Conservation (phyloP, 2,797 vertebrate species). For the Pelobates cultripes region DNA sequence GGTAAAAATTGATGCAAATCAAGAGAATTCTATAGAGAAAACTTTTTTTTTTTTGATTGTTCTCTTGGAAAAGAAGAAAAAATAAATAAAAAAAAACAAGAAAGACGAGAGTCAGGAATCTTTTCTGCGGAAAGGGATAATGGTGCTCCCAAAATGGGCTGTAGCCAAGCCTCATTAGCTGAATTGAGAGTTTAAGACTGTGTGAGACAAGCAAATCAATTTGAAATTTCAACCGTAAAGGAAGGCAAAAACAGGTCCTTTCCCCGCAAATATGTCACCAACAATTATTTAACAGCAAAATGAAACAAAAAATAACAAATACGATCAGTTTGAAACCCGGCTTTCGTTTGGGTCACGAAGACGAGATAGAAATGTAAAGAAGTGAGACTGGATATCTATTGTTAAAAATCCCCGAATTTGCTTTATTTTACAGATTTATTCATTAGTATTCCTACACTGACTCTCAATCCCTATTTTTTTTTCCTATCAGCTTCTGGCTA, state of each 20-base stretch:
- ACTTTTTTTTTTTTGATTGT: constrained; percentile 13
- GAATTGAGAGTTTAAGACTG: constrained; percentile 5
- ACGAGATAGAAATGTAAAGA: neutral
- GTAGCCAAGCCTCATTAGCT: constrained; percentile 7
- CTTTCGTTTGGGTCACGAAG: neutral
- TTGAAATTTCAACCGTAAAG: constrained; percentile 9
- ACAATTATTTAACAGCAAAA: neutral
- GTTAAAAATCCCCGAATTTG: neutral
- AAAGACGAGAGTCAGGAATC: constrained; percentile 10
- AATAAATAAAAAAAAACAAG: neutral
- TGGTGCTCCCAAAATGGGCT: constrained; percentile 7
- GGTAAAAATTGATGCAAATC: constrained; percentile 13
- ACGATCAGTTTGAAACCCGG: too few relatives aligned
- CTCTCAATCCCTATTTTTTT: neutral
- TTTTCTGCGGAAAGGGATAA: constrained; percentile 13
- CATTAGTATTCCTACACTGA: constrained; percentile 1
- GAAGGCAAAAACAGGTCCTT: neutral
- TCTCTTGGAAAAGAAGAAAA: neutral
- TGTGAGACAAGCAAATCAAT: constrained; percentile 16
- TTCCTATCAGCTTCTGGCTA: constrained; percentile 5
- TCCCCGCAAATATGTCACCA: neutral
- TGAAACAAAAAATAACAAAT: neutral
- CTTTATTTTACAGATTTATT: neutral
- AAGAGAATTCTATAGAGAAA: constrained; percentile 4
- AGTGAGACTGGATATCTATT: neutral